These are phyloP conservation scores for Ips typographus DNA, from an alignment of 1,140 invertebrate species.

Conservation along the genomic window DNA sequence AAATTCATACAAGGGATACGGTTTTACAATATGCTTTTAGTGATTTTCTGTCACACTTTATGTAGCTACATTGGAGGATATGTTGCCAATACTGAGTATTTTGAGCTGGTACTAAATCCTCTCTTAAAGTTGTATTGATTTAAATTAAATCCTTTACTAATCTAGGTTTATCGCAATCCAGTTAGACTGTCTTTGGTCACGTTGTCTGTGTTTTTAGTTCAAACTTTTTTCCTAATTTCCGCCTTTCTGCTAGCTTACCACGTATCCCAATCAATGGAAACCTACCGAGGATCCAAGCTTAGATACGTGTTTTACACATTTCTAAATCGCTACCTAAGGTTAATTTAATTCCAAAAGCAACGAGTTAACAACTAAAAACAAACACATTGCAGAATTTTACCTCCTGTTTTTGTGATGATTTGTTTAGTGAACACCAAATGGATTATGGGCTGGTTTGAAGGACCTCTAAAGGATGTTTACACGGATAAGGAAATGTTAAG, in stretches of 20 bases:
- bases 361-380: background rate
- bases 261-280: constrained; percentile 33
- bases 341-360: background rate
- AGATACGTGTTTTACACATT: constrained; percentile 32
- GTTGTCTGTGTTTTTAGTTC: constrained; percentile 33
- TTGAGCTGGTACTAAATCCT: constrained; percentile 28
- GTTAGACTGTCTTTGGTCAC: constrained; percentile 15
- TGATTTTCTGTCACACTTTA: constrained; percentile 30
- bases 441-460: constrained; percentile 27
- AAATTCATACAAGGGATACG: constrained; percentile 38
- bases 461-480: constrained; percentile 30
- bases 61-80: constrained; percentile 30
- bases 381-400: constrained; percentile 35
- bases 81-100: constrained; percentile 34
- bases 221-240: constrained; percentile 37
- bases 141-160: background rate
- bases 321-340: constrained; percentile 42
- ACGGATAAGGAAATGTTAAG: constrained; percentile 27
- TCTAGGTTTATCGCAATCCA: constrained; percentile 28
- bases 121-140: background rate
- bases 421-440: constrained; percentile 25
- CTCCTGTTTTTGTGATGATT: constrained; percentile 29
- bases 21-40: constrained; percentile 36
- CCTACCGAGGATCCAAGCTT: constrained; percentile 24
- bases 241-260: constrained; percentile 37